Conservation (phyloP, 2,113 vertebrate genomes). For the Phalacrocorax pelagicus region DNA sequence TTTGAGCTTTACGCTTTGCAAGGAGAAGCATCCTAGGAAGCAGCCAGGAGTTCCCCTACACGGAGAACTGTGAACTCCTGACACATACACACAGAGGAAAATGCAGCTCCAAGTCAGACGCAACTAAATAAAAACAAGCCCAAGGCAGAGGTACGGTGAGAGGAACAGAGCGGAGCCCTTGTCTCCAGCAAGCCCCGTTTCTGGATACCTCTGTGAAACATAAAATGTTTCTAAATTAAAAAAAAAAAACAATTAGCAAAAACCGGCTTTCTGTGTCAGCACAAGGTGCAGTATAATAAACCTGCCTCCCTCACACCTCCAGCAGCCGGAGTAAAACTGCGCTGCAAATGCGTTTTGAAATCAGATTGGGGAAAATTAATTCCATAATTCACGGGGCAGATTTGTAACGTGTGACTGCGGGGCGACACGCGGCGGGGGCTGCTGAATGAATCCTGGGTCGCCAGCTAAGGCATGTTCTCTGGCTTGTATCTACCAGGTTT, state of each 20-base stretch:
- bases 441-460: background rate
- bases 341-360: background rate
- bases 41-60: background rate
- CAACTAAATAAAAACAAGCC: background rate
- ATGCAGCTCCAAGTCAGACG: background rate
- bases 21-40: background rate
- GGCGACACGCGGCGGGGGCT: background rate
- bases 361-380: conserved; percentile 19
- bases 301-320: conserved; percentile 6
- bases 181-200: background rate
- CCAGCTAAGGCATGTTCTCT: conserved; percentile 20
- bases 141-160: rapidly evolving
- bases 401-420: conserved; percentile 46
- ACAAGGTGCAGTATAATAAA: background rate
- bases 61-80: background rate
- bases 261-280: background rate
- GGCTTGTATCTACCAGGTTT: conserved; percentile 3
- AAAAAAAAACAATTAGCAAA: background rate
- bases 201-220: background rate
- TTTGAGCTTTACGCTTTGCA: background rate
- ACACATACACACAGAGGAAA: background rate
- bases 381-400: conserved; percentile 25
- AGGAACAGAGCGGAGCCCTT: background rate
- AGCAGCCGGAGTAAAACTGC: background rate
- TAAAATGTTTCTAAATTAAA: background rate